These are phyloP conservation scores for Nemapogon koenigi DNA, from an alignment of 2,888 invertebrate genomes.

Conservation along the genomic window DNA sequence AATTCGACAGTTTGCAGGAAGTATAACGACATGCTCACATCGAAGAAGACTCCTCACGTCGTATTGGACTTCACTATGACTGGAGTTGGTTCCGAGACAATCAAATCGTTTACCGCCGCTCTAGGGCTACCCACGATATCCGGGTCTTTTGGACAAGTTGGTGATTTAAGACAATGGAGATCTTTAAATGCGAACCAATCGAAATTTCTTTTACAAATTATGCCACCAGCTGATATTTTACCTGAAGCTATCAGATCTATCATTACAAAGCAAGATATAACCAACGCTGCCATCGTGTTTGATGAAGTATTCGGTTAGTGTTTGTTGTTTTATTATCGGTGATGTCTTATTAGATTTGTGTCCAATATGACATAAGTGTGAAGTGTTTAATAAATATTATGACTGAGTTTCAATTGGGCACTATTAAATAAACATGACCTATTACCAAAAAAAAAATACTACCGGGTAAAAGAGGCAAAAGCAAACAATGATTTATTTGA, in stretches of 20 bases:
- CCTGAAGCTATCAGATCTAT: slow-evolving; percentile 84
- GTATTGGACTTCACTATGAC: slow-evolving; percentile 84
- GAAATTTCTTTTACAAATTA: slow-evolving; percentile 80
- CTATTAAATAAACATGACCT: too few relatives aligned
- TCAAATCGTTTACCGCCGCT: slow-evolving; percentile 83
- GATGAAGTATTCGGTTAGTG: slow-evolving; percentile 85
- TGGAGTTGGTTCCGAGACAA: slow-evolving; percentile 82
- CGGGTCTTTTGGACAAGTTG: slow-evolving; percentile 84
- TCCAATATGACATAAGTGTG: not conserved
- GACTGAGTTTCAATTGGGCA: too few relatives aligned
- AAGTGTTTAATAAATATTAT: too few relatives aligned
- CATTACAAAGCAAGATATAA: slow-evolving; percentile 83
- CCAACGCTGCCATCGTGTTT: slow-evolving; percentile 90
- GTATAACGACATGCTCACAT: slow-evolving; percentile 70
- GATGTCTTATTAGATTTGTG: not conserved
- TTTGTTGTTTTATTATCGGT: too few relatives aligned
- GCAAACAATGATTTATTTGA: not conserved
- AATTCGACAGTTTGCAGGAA: slow-evolving; percentile 72
- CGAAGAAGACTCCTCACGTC: slow-evolving; percentile 75
- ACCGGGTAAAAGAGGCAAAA: too few relatives aligned
- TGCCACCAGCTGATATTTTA: slow-evolving; percentile 85
- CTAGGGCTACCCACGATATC: slow-evolving; percentile 83
- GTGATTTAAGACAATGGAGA: slow-evolving; percentile 85
- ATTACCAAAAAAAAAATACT: too few relatives aligned
- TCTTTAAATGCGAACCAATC: slow-evolving; percentile 72